Conservation (phyloP, 1,140 invertebrate species). For the Drosophila lowei region DNA sequence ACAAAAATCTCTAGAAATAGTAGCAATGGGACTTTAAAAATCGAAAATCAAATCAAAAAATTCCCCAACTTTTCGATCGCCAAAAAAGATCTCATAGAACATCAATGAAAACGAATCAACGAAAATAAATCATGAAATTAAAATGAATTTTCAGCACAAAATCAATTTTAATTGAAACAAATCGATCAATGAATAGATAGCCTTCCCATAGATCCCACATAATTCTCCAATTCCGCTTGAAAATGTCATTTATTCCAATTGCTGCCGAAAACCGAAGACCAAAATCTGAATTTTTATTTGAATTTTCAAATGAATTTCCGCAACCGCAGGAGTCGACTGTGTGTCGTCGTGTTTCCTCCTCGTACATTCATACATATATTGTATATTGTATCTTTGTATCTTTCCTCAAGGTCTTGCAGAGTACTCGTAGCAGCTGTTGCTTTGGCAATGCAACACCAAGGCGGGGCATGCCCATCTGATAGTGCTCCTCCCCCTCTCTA, state of each 20-base stretch:
- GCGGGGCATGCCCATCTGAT: constrained; percentile 45
- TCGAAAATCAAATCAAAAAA: too few species aligned
- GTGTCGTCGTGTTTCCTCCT: too few species aligned
- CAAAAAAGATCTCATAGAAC: too few species aligned
- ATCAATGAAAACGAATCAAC: too few species aligned
- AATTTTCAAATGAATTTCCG: constrained; percentile 37
- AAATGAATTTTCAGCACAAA: not conserved
- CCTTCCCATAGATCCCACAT: not conserved
- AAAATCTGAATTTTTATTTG: constrained; percentile 40
- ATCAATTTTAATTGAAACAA: constrained; percentile 8
- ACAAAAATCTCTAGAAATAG: too few species aligned
- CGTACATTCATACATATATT: not conserved
- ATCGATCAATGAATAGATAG: not conserved
- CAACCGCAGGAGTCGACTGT: constrained; percentile 9
- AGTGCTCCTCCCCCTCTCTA: not conserved
- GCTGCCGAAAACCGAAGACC: not conserved
- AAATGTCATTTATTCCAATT: constrained; percentile 43
- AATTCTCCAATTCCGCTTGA: not conserved
- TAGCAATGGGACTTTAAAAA: too few species aligned
- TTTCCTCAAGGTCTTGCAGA: constrained; percentile 25
- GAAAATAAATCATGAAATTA: too few species aligned
- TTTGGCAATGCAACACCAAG: constrained; percentile 39
- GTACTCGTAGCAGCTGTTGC: not conserved
- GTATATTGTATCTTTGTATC: not conserved
- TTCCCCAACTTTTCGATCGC: too few species aligned